Base-by-base conservation (phyloP, 2,113 vertebrate genomes). In the Galeopterus variegatus region DNA sequence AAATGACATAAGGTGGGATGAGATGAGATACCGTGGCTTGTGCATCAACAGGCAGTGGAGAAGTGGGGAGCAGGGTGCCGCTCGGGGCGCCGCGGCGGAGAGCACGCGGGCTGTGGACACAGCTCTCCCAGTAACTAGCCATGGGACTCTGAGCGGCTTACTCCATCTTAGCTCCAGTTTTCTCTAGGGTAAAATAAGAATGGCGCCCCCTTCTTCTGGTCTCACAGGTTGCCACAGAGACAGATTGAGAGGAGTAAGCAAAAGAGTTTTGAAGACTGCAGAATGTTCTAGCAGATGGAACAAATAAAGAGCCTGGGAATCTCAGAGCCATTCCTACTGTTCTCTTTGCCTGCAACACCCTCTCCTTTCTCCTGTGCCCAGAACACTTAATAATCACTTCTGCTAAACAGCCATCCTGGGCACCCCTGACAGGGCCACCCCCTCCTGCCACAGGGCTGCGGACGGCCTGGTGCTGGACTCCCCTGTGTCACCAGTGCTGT, bases 101-200 rank as follows among this genome's bases (percentile, higher is more conserved):
- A 26, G 13, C 6, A 1, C n/a, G 1, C 0, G n/a, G 23, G 5
- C 0, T 0, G 6, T 1, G 1, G 69, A 45, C 54, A 5, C 7
- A 3, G 9, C 48, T 19, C 62, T 45, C 56, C 24, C 56, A 4
- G 52, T 5, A 19, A 6, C 36, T 3, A 23, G 33, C 48, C 9
- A 0, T 0, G 73, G 50, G 11, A 6, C 80, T 11, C 0, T 19
- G 52, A 54, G 1, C 48, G 17, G 1, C 54, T 7, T 6, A 1
- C 36, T 24, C 11, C 2, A 6, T 2, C 83, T 19, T 41, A 77
- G 31, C 12, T 76, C 33, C 48, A 5, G 17, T 21, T 52, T 58
- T 24, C 76, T 83, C 14, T 12, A 0, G 10, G 21, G 19, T 23
- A 17, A 88, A 81, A 58, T 5, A 17, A 79, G 12, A 62, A 41